Evolutionary conservation across 2,888 invertebrate species (phyloP).

Genomic region (Eucriotettix oculatus): DNA sequence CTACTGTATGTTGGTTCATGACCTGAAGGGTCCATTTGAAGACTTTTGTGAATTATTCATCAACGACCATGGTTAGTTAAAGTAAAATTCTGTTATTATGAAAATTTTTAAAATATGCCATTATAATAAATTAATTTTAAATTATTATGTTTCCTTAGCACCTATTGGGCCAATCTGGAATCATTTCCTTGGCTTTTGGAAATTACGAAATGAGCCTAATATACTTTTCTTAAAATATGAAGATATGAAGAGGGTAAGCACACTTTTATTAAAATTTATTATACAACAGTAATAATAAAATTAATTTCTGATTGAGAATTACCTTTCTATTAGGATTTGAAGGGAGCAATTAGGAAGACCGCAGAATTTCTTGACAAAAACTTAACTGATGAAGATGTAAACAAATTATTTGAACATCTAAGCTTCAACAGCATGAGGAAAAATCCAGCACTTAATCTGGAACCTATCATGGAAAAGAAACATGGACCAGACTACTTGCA

Average conservation of each 20-base stretch:
- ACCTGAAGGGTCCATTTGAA: constrained; percentile 42
- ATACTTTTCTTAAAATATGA: constrained; percentile 66
- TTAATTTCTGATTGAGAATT: not conserved
- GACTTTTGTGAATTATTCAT: constrained; percentile 62
- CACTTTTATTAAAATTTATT: not conserved
- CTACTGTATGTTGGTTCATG: constrained; percentile 58
- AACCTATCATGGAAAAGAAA: constrained; percentile 39
- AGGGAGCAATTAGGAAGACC: constrained; percentile 45
- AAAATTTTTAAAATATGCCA: not conserved
- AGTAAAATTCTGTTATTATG: not conserved
- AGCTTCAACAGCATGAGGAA: constrained; percentile 67
- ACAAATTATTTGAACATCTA: constrained; percentile 51
- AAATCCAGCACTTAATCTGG: constrained; percentile 63
- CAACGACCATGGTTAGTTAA: constrained; percentile 38
- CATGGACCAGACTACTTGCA: constrained; percentile 31
- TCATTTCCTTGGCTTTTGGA: constrained; percentile 49
- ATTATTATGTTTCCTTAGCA: constrained; percentile 14
- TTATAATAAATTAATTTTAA: not conserved
- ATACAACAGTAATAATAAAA: not conserved
- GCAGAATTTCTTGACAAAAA: constrained; percentile 53
- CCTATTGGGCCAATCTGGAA: constrained; percentile 37
- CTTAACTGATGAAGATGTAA: constrained; percentile 46
- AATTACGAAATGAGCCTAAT: constrained; percentile 48
- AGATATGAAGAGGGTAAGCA: constrained; percentile 47
- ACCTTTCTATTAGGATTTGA: constrained; percentile 36